Evolutionary conservation across 2,797 vertebrate genomes (phyloP).

Genomic region (Tolypeutes matacus): DNA sequence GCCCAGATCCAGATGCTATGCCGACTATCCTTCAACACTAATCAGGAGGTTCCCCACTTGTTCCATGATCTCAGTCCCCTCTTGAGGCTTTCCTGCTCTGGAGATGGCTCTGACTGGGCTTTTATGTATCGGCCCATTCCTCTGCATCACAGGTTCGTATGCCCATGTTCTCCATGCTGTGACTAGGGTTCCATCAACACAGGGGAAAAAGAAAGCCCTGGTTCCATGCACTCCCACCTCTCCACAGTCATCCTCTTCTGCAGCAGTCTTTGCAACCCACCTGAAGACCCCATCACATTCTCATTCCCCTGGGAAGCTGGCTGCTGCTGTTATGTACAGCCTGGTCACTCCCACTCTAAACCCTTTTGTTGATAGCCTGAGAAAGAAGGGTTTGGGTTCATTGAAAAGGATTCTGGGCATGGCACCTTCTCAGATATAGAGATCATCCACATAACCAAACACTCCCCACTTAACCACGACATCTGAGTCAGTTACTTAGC

Average conservation of each 20-base stretch:
- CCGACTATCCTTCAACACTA: neutral
- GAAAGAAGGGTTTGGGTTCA: slow-evolving; percentile 60
- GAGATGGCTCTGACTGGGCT: neutral
- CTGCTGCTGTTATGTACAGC: slow-evolving; percentile 52
- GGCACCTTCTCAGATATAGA: neutral
- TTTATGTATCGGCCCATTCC: slow-evolving; percentile 18
- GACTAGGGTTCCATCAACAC: neutral
- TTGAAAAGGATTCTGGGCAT: neutral
- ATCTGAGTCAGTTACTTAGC: neutral
- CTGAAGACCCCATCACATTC: slow-evolving; percentile 7
- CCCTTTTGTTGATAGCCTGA: slow-evolving; percentile 67
- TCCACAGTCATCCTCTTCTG: slow-evolving; percentile 68
- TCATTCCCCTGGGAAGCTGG: neutral
- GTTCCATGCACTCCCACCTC: slow-evolving; percentile 55
- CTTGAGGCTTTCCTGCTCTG: slow-evolving; percentile 54
- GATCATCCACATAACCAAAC: neutral
- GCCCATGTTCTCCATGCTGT: slow-evolving; percentile 38
- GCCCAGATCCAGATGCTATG: neutral
- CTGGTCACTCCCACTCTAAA: slow-evolving; percentile 62
- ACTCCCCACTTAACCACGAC: neutral
- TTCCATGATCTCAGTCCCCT: slow-evolving; percentile 67
- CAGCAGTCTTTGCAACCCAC: slow-evolving; percentile 59
- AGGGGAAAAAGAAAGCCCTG: slow-evolving; percentile 58
- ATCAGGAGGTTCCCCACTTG: slow-evolving; percentile 57
- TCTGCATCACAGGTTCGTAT: slow-evolving; percentile 55